Base-by-base conservation (phyloP, 2,888 invertebrate species). In the Hypselothyrea guttata region DNA sequence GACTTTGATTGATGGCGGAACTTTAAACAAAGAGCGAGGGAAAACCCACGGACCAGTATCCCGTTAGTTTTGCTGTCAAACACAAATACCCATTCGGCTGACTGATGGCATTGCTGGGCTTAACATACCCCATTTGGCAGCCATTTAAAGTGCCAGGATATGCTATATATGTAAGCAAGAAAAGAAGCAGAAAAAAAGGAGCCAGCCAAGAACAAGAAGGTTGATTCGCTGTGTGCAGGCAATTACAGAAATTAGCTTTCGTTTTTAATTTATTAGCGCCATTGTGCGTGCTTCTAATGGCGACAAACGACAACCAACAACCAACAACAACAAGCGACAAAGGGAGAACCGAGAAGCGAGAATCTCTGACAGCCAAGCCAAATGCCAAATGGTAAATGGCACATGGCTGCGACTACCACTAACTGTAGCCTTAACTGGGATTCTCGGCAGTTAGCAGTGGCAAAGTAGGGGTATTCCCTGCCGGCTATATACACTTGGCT, bases 211-310 rank as follows among this genome's bases (percentile, higher is more conserved):
- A 56, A 65, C 41, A 42, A 63, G 55, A 52, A 75, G 75, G 66
- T 77, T 75, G 71, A 81, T 77, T 78, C 67, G 75, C 72, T 65
- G 51, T 68, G 78, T 66, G 68, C 63, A 16, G 68, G 71, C 81
- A 81, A 81, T 81, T 81, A 81, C 84, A 84, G 84, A 81, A 81
- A 81, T 81, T 81, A 81, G 84, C 83, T 84, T 84, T 82, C 79
- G 82, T 75, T 84, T 78, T 78, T 84, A 81, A 81, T 81, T 81
- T 81, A 81, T 81, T 81, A 81, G 66, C 72, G 68, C 75, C 72
- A 84, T 81, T 81, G 82, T 72, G 81, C 79, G 83, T 84, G 71
- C 71, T 55, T 49, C 77, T 84, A 78, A 78, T 81, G 84, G 84
- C 67, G 67, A 71, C 71, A 75, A 47, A 65, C 63, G 68, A 76